Evolutionary conservation across 1,140 invertebrate species (phyloP), one percentile per base, ranked within the genome.

Genomic region (Aphelinus atriplicis): DNA sequence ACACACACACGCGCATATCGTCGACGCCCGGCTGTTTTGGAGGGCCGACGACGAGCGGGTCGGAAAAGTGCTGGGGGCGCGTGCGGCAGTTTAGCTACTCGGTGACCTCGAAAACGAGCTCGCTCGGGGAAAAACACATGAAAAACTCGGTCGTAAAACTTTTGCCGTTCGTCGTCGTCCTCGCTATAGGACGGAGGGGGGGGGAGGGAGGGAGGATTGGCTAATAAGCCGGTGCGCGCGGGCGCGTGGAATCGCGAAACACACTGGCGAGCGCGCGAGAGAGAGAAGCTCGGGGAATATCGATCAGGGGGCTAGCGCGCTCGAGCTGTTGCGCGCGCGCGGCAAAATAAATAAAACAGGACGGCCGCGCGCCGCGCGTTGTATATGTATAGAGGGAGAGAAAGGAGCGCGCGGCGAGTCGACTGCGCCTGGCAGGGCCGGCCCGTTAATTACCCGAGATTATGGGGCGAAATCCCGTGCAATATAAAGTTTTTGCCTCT

Each of bases 371-470:
- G 42, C 45, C 3, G 42, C 3, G 42, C 45, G 62, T 48, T 4
- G 45, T 47, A 7, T 45, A 51, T 61, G 3, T 4, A 51, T 26
- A 71, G 58, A 58, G 26, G 47, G 46, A 48, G 10, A 63, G 55
- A 66, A 10, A 53, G 53, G 26, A 26, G 26, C 26, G 26, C 42
- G 46, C 9, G 51, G 58, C 50, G 57, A n/a, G 60, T 57, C 5
- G 58, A 67, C 7, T 45, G n/a, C 56, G 6, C 56, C 2, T 50
- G 26, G n/a, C 9, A 73, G 68, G 48, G 56, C 60, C 26, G 26
- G 26, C 66, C 62, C 76, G 71, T 77, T 73, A 77, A 77, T 77
- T 77, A 77, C 71, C 45, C 65, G 71, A 70, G 66, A 77, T 77
- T 73, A 77, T 70, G 66, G 66, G 42, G 63, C 5, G 51, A 68